Evolutionary conservation across 2,888 invertebrate genomes (phyloP), one percentile per base, ranked within the genome.

Genomic region (Thelaira solivaga): DNA sequence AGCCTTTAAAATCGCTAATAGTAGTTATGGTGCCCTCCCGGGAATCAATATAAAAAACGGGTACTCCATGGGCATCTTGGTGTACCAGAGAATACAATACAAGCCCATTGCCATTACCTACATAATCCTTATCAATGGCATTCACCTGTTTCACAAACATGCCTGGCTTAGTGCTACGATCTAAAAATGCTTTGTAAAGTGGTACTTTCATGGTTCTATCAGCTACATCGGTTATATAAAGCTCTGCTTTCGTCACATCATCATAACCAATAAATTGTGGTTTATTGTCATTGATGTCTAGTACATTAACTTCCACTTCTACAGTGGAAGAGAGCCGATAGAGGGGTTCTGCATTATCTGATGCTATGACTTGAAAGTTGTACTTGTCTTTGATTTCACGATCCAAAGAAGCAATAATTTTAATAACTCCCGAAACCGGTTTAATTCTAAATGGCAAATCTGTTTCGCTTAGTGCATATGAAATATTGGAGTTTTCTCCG

Each of bases 81-180:
- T 93, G 92, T 0, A 93, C 92, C 47, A 96, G 90, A 82, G 94
- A 94, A 81, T 94, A 96, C 0, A 96, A 89, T 2, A 96, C 92
- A 45, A 96, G 88, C 0, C 96, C 96, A 84, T 96, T 96, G n/a
- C 96, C 96, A 84, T 96, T 96, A 1, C 95, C 94, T 45, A 92
- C 89, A 82, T 95, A 95, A 86, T 97, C 96, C 11, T 94, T 93
- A 88, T 97, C 96, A 80, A 96, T 95, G 0, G 96, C 96, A 77
- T 92, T 93, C 1, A 96, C 92, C 87, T 92, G 92, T 0, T 93
- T 92, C 0, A 96, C 93, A 47, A 92, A 90, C 39, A 93, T 93
- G 8, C 96, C 96, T 0, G 94, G 90, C 3, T 93, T 92, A 11
- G 92, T 91, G 85, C 95, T 94, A 86, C 96, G 94, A 80, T 93